Evolutionary conservation across 2,113 vertebrate genomes (phyloP), one percentile per base, ranked within the genome.

Genomic region (Esox niger): DNA sequence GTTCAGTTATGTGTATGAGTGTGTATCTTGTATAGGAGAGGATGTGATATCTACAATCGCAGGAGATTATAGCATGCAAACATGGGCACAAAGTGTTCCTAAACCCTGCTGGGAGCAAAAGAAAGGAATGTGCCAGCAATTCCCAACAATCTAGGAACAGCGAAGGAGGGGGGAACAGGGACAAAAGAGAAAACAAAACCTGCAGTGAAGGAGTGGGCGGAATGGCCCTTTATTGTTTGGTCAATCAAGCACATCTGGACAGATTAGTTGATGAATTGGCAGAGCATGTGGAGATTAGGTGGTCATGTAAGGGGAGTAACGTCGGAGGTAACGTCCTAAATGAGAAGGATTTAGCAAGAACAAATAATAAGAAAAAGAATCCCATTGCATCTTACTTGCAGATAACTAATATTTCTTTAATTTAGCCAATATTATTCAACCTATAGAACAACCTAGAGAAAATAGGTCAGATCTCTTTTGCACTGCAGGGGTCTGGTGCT

Each of bases 41-140:
- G 11, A n/a, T 43, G 20, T 3, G 20, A 33, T 38, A 54, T 70
- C 49, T 57, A 25, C 23, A 30, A 15, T 1, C 1, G 62, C 21
- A 62, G 49, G 54, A 71, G 25, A 23, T 32, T 30, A 69, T 13
- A 61, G 69, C 62, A 64, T n/a, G n/a, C 17, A 56, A 66, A 66
- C 30, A 30, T n/a, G 46, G 72, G 77, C 62, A 82, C 81, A 74
- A 5, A 25, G 43, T 78, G 80, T 88, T 84, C 81, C 73, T 66
- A 64, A 69, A 64, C 17, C 55, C 64, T 60, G 52, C 47, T 73
- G 69, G 69, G 63, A 81, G 79, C 23, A 67, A 73, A 27, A 54
- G 60, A 79, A 72, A 67, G 63, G 70, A 81, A 88, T 86, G 38
- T 81, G 55, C 59, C 64, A 54, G 56, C 57, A 74, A 47, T 77